phyloP scores from a whole-genome alignment of 2,888 invertebrate genomes.

The Bruchidius siliquastri region DNA sequence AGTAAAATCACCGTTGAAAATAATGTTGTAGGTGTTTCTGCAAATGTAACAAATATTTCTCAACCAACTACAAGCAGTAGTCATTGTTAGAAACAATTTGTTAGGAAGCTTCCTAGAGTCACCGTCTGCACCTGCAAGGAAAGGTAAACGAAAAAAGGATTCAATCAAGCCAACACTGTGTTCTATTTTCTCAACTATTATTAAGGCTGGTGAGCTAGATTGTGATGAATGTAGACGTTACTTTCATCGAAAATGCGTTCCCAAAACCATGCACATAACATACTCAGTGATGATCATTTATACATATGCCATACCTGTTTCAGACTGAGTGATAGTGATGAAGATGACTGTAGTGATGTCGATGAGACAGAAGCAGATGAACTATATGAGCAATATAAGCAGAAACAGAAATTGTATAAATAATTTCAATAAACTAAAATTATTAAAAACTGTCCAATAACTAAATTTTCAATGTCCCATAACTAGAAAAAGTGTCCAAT shows the following conservation, averaged over 20 bases:
- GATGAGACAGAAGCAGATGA: neutral
- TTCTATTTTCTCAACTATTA: neutral
- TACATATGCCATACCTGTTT: neutral
- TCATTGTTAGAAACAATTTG: neutral
- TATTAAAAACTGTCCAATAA: neutral
- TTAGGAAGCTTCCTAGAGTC: neutral
- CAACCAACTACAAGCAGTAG: neutral
- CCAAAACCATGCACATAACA: neutral
- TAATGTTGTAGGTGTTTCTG: neutral
- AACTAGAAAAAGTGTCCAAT: neutral
- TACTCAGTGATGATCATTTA: neutral
- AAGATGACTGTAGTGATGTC: neutral
- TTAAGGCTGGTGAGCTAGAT: neutral
- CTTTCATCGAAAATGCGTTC: neutral
- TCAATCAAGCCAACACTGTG: neutral
- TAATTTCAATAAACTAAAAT: neutral
- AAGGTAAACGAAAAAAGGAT: neutral
- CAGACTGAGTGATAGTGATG: neutral
- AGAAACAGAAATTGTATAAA: neutral
- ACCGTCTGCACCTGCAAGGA: neutral
- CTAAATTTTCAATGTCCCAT: neutral
- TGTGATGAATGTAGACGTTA: neutral
- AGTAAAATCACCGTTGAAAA: neutral
- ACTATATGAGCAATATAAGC: neutral
- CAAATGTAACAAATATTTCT: neutral